Percentiles rank a stretch among this genome's conserved stretches.
These are phyloP conservation scores for Anoplopoma fimbria DNA, from an alignment of 2,113 vertebrate genomes.

Conservation along the genomic window DNA sequence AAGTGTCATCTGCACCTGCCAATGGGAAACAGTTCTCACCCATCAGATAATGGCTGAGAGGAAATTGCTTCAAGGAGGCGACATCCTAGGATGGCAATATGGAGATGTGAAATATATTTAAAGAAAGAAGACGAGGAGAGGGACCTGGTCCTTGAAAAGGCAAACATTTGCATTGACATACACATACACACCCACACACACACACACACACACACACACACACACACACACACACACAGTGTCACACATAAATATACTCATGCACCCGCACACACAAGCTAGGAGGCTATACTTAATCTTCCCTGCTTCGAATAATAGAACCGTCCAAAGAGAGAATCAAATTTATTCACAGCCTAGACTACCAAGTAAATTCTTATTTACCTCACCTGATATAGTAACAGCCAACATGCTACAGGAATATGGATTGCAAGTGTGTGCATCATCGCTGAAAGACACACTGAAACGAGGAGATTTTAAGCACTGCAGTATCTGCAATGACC, in stretches of 20 bases:
- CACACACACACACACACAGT: slow-evolving; percentile 1
- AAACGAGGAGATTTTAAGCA: slow-evolving; percentile 45
- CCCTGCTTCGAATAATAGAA: slow-evolving; percentile 71
- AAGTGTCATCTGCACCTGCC: slow-evolving; percentile 77
- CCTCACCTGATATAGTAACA: slow-evolving; percentile 68
- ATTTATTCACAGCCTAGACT: slow-evolving; percentile 71
- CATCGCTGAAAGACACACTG: slow-evolving; percentile 20
- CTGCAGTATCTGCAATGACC: slow-evolving; percentile 46
- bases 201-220: slow-evolving; percentile 6
- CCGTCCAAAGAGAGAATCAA: slow-evolving; percentile 60
- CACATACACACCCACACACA: slow-evolving; percentile 15
- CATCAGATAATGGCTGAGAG: slow-evolving; percentile 81
- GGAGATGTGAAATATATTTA: slow-evolving; percentile 76
- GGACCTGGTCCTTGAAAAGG: slow-evolving; percentile 72
- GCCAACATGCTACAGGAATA: slow-evolving; percentile 52
- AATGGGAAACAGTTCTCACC: slow-evolving; percentile 72
- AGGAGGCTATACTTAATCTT: slow-evolving; percentile 67
- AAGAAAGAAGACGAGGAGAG: slow-evolving; percentile 60
- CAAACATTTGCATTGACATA: slow-evolving; percentile 72
- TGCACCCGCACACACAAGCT: slow-evolving; percentile 29
- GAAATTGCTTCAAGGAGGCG: slow-evolving; percentile 82
- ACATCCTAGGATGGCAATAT: slow-evolving; percentile 75
- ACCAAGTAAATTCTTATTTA: slow-evolving; percentile 64
- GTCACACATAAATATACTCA: neutral
- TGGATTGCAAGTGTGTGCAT: slow-evolving; percentile 37